phyloP scores from a whole-genome alignment of 2,888 invertebrate species.

The Lasioglossum oenotherae region DNA sequence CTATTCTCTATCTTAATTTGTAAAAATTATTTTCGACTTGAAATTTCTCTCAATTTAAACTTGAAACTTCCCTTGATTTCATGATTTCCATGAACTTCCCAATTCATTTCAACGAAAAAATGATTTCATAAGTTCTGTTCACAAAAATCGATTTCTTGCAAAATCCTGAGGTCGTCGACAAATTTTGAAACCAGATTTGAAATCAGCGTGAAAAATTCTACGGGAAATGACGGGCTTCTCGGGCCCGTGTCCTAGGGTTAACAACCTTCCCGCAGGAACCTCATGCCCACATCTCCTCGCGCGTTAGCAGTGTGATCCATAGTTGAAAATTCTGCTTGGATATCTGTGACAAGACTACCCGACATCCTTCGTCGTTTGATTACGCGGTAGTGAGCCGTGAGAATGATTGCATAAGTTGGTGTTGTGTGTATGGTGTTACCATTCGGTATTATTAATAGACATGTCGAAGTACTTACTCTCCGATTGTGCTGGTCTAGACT shows the following conservation, averaged over 20 bases:
- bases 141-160: no score
- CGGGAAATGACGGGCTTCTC: no score
- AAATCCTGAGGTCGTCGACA: no score
- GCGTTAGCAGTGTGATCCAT: neutral
- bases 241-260: neutral
- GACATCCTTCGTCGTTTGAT: constrained; percentile 36
- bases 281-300: neutral
- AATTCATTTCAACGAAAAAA: no score
- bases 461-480: neutral
- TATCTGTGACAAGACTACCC: constrained; percentile 4
- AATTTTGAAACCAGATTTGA: no score
- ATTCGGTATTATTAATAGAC: constrained; percentile 47
- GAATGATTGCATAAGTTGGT: constrained; percentile 60
- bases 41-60: no score
- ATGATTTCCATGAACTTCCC: no score
- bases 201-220: no score
- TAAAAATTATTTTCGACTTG: no score
- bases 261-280: neutral
- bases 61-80: no score
- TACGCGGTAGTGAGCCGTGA: constrained; percentile 38
- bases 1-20: no score
- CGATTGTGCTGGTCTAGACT: neutral
- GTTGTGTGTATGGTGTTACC: constrained; percentile 48
- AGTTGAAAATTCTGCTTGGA: constrained; percentile 6
- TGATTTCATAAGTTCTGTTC: no score